phyloP scores from a whole-genome alignment of 2,113 vertebrate species.

The Cebus imitator region DNA sequence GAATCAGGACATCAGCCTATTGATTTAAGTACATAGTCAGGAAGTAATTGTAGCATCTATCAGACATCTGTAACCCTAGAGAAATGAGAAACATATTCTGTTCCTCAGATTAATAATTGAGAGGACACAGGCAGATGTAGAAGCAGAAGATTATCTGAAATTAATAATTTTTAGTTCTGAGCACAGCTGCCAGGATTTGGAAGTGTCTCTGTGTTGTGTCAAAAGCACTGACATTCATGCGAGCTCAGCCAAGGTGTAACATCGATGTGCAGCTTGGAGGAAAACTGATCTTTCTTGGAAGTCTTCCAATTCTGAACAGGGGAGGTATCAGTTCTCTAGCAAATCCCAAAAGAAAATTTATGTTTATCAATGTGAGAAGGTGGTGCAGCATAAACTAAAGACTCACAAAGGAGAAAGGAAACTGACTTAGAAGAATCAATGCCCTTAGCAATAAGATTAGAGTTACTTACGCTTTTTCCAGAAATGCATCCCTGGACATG shows the following conservation, averaged over 20 bases:
- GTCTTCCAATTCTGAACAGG: slow-evolving; percentile 16
- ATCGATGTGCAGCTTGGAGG: neutral
- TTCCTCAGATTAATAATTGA: slow-evolving; percentile 39
- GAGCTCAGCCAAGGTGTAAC: neutral
- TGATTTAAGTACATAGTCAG: neutral
- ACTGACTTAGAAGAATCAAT: slow-evolving; percentile 80
- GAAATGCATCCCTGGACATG: slow-evolving; percentile 95
- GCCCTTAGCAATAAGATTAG: slow-evolving; percentile 61
- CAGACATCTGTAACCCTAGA: neutral
- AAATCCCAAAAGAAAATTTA: slow-evolving; percentile 66
- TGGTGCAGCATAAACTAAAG: slow-evolving; percentile 79
- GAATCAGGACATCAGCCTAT: neutral
- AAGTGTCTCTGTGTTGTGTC: neutral
- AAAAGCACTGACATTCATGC: neutral
- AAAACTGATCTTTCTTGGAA: neutral
- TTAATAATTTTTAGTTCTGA: slow-evolving; percentile 22
- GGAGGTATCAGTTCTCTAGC: slow-evolving; percentile 65
- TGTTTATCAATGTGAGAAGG: slow-evolving; percentile 79
- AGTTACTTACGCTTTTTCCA: slow-evolving; percentile 95
- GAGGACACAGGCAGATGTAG: slow-evolving; percentile 19
- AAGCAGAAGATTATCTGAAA: neutral
- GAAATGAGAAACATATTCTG: neutral
- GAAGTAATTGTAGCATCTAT: neutral
- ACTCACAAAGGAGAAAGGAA: slow-evolving; percentile 79
- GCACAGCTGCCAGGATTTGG: slow-evolving; percentile 24